Conservation (phyloP, 2,797 vertebrate species). For the Anisognathus igniventris region DNA sequence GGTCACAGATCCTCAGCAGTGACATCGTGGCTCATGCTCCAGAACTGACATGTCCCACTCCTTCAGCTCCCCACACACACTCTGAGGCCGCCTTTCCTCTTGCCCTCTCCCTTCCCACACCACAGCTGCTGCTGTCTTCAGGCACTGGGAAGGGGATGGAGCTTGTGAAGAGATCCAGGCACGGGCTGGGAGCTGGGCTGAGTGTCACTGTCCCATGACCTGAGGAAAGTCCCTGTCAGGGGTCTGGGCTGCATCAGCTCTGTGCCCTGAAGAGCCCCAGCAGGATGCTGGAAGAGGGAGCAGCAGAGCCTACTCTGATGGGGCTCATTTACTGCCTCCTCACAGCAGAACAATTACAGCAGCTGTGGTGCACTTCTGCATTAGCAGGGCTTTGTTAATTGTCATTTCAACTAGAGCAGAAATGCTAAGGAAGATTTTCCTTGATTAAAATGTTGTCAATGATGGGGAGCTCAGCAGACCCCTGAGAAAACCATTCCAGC, state of each 20-base stretch:
- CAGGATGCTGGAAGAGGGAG: not conserved
- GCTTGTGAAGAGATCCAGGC: not conserved
- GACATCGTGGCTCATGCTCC: not conserved
- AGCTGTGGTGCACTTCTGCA: not conserved
- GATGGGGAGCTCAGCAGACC: not conserved
- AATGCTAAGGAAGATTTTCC: not conserved
- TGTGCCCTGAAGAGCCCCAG: not conserved
- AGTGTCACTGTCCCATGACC: not conserved
- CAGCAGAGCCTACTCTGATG: not conserved
- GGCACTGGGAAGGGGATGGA: not conserved
- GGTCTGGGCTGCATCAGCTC: not conserved
- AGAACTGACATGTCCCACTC: rapidly evolving
- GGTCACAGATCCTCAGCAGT: not conserved
- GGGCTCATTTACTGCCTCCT: conserved; percentile 18
- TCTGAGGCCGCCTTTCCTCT: not conserved
- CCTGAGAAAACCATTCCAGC: not conserved
- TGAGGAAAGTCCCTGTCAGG: not conserved
- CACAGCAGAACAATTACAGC: not conserved
- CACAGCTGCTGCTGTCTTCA: not conserved
- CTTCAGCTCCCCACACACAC: not conserved
- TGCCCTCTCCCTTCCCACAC: not conserved
- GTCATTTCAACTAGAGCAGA: not conserved
- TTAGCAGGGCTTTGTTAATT: conserved; percentile 21
- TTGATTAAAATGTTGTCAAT: conserved; percentile 26
- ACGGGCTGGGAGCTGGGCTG: not conserved